These are phyloP conservation scores for Teleopsis dalmanni DNA, from an alignment of 1,140 invertebrate genomes.

Conservation along the genomic window DNA sequence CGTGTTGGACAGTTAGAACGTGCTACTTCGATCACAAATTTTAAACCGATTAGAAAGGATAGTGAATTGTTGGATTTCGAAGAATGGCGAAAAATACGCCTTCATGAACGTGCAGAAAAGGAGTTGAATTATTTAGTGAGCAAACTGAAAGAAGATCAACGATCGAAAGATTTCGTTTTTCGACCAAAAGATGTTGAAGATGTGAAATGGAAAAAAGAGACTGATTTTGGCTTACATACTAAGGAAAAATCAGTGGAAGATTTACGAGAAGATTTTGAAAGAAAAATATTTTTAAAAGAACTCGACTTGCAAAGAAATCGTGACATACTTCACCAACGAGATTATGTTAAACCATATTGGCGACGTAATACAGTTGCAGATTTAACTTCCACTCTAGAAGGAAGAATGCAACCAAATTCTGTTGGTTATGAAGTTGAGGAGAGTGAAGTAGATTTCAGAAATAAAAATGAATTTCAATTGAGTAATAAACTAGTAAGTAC, in stretches of 20 bases:
- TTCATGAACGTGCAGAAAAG: constrained; percentile 71
- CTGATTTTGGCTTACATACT: constrained; percentile 68
- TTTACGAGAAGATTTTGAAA: constrained; percentile 63
- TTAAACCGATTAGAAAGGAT: constrained; percentile 60
- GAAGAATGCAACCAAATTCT: constrained; percentile 45
- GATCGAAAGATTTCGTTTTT: constrained; percentile 77
- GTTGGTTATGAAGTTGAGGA: no score
- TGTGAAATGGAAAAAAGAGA: constrained; percentile 61
- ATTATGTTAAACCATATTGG: constrained; percentile 74
- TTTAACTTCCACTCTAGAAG: constrained; percentile 60
- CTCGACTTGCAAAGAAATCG: constrained; percentile 4
- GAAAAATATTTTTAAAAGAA: constrained; percentile 23
- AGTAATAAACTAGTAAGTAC: constrained; percentile 74
- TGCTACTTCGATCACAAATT: constrained; percentile 60
- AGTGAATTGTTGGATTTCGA: constrained; percentile 81
- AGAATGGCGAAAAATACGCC: constrained; percentile 70
- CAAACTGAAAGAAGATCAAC: constrained; percentile 70
- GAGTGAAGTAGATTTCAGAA: constrained; percentile 28
- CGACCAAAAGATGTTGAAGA: constrained; percentile 62
- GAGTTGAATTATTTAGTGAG: constrained; percentile 70
- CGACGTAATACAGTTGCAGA: constrained; percentile 70
- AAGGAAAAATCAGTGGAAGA: constrained; percentile 84
- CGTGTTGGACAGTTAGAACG: constrained; percentile 74
- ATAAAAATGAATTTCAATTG: constrained; percentile 43
- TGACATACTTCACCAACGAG: constrained; percentile 47